Base-by-base conservation (phyloP, 2,797 vertebrate genomes). In the Champsocephalus gunnari region DNA sequence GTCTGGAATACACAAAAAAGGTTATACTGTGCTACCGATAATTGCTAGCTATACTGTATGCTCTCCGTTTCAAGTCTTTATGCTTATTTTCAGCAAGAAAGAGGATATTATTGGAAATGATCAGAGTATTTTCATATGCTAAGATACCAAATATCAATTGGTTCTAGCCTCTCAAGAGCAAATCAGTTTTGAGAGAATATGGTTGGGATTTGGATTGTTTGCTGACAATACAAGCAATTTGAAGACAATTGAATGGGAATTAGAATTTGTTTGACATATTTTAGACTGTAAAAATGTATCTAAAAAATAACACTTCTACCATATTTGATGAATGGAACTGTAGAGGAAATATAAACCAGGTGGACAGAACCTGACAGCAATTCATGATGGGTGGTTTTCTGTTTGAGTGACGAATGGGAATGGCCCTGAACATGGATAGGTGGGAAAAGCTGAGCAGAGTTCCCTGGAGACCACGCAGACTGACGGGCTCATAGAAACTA, bases 381-480 rank as follows among this genome's bases (percentile, higher is more conserved):
- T 17, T 56, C 49, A 2, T 71, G 83, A 80, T 76, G 80, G 75
- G 63, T 69, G 75, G 74, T 21, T 78, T 73, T 87, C 60, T 32
- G 58, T 56, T 71, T 82, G 83, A 87, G 38, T 88, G 89, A 87
- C 86, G 75, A 70, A 62, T 66, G 76, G 50, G 70, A 66, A 69
- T 54, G 70, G 63, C 41, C 55, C 17, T n/a, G 8, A 24, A 55
- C 49, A 75, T 21, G 62, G 76, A 86, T 43, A 66, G 71, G 64
- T 58, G 76, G 45, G 61, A 58, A 75, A 10, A 71, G 66, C 54
- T 70, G 19, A 81, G 59, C 16, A 56, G 72, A 51, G 41, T 1
- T 67, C 74, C 58, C 48, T 12, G 3, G 82, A 82, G 77, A 70
- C 28, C 17, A 1, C 1, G 16, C 43, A 21, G 60, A 48, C 64